Evolutionary conservation across 2,113 vertebrate species (phyloP), one percentile per base, ranked within the genome.

Genomic region (Triplophysa rosa): DNA sequence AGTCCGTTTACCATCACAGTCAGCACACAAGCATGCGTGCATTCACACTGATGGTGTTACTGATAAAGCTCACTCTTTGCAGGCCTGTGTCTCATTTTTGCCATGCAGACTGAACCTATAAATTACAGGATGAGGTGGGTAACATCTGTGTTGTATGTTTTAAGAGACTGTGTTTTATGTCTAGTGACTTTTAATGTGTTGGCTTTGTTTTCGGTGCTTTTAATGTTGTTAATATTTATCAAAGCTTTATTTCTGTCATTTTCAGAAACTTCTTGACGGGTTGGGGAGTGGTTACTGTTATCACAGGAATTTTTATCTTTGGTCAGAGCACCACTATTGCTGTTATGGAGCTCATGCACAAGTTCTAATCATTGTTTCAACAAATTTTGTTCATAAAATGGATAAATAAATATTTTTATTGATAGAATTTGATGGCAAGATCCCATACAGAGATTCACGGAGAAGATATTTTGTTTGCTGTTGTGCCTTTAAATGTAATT

Each of bases 61-160:
- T 68, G 17, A 79, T 37, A 21, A 52, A 78, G 71, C 61, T 81
- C 8, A 84, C 37, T 14, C 64, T 52, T 85, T 85, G 10, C 90
- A 99, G 97, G 97, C 62, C 90, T 99, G 82, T 98, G 97, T 83
- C 90, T 98, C 65, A 88, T 98, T 72, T 95, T 93, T 69, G 88
- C 92, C 45, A 90, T 95, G 47, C 91, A 94, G 82, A 85, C 80
- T 0, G 84, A 90, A 85, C 78, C 90, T 21, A 72, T 96, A 0
- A 85, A 83, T 69, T 88, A 90, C 29, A 88, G 85, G 88, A 88
- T 91, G 76, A 95, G 85, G 97, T 99, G 83, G 93, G 94, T 87
- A 13, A 56, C 56, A 33, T 21, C 4, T 69, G 11, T 54, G 71
- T 11, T 40, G 23, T 49, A 33, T 56, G 23, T 12, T 17, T 52